Evolutionary conservation across 2,113 vertebrate species (phyloP).

Genomic region (Odontophorus gujanensis): DNA sequence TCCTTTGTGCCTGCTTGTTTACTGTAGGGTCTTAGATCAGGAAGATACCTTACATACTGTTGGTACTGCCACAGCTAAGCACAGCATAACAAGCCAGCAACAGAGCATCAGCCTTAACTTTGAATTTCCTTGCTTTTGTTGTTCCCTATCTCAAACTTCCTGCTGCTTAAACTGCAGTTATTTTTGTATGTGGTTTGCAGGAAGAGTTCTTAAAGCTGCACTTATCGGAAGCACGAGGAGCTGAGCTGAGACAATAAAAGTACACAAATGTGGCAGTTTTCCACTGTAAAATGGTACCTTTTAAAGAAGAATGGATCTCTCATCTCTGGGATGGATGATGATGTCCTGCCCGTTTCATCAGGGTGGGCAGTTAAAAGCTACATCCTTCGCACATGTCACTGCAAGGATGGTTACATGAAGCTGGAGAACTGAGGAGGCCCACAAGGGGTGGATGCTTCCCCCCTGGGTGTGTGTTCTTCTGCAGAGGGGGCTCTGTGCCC

Average conservation of each 20-base stretch:
- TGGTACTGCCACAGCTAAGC: background rate
- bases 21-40: conserved; percentile 40
- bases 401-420: accelerated
- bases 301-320: background rate
- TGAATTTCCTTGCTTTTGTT: conserved; percentile 65
- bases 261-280: background rate
- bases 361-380: background rate
- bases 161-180: conserved; percentile 68
- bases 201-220: background rate
- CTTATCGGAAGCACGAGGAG: conserved; percentile 12
- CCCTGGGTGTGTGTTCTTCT: background rate
- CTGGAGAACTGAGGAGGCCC: accelerated
- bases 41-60: conserved; percentile 3
- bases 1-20: conserved; percentile 57
- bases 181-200: conserved; percentile 21
- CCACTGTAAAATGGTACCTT: conserved; percentile 7
- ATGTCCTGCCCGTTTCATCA: background rate
- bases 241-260: conserved; percentile 8
- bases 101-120: conserved; percentile 45
- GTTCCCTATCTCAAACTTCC: conserved; percentile 64
- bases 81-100: conserved; percentile 36
- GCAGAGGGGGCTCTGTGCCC: accelerated
- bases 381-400: background rate
- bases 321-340: background rate
- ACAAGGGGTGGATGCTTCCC: background rate